Evolutionary conservation across 2,888 invertebrate genomes (phyloP).

Genomic region (Amitus sp.): DNA sequence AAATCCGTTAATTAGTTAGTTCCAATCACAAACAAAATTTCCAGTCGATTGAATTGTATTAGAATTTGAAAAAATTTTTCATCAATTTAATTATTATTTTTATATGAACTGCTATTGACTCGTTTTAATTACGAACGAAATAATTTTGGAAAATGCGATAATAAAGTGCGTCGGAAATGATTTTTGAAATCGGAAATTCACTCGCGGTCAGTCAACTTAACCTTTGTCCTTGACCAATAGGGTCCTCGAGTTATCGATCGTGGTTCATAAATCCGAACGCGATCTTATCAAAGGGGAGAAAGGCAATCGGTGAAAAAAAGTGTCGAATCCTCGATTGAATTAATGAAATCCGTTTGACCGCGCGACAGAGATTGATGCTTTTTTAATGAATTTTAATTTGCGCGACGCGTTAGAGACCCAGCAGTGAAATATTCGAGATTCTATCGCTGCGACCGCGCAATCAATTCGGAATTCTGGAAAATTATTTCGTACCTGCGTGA

Average conservation of each 20-base stretch:
- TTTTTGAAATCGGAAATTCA: conserved; percentile 36
- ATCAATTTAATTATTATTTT: too few relatives aligned
- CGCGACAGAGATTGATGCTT: background rate
- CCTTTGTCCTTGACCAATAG: conserved; percentile 39
- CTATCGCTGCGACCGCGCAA: conserved; percentile 23
- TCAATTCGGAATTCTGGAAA: conserved; percentile 31
- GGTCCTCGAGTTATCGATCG: conserved; percentile 25
- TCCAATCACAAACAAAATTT: too few relatives aligned
- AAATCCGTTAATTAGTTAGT: too few relatives aligned
- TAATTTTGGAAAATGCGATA: too few relatives aligned
- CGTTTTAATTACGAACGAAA: too few relatives aligned
- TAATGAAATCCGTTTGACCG: background rate
- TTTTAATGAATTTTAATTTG: conserved; percentile 1
- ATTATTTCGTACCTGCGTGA: conserved; percentile 32
- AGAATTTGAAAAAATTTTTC: too few relatives aligned
- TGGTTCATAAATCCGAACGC: too few relatives aligned
- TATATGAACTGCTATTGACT: too few relatives aligned
- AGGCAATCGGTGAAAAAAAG: background rate
- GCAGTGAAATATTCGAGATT: too few relatives aligned
- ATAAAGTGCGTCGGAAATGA: too few relatives aligned
- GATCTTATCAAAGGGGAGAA: conserved; percentile 24
- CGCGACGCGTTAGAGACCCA: conserved; percentile 11
- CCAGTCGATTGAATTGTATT: too few relatives aligned
- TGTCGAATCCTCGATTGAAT: background rate
- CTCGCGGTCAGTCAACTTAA: conserved; percentile 39